Conservation (phyloP, 1,140 invertebrate species). For the Drosophila sechellia region DNA sequence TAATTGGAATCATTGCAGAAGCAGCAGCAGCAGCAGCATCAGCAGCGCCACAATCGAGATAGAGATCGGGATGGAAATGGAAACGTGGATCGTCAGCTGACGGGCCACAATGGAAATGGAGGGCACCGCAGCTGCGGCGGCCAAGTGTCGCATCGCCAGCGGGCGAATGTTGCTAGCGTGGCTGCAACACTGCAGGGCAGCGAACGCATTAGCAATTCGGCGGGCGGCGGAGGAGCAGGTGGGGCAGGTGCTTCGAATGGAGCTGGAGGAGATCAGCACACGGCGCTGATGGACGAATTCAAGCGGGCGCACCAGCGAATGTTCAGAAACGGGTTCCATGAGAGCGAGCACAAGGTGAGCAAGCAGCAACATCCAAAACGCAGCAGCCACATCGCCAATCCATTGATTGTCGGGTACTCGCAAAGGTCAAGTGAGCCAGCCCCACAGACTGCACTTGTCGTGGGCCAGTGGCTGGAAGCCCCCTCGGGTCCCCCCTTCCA, state of each 20-base stretch:
- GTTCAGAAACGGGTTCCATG: constrained; percentile 87
- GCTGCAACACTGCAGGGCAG: constrained; percentile 43
- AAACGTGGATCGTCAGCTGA: constrained; percentile 30
- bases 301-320: constrained; percentile 93
- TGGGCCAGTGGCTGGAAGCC: constrained; percentile 2
- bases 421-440: constrained; percentile 67
- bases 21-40: constrained; percentile 48
- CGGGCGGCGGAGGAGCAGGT: constrained; percentile 2
- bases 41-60: constrained; percentile 50
- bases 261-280: constrained; percentile 87
- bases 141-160: constrained; percentile 61
- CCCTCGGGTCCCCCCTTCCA: not conserved
- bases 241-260: constrained; percentile 13
- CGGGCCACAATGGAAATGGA: constrained; percentile 46
- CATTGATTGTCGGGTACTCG: constrained; percentile 34
- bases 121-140: constrained; percentile 36
- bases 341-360: constrained; percentile 83
- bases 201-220: constrained; percentile 49
- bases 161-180: constrained; percentile 47
- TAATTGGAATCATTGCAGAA: constrained; percentile 51
- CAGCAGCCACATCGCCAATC: constrained; percentile 11
- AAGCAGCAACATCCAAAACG: constrained; percentile 7
- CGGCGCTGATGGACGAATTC: constrained; percentile 94
- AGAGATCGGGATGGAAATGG: constrained; percentile 36
- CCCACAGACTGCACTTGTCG: constrained; percentile 49